A percentile compares a stretch with the other conserved stretches of the same genome.
phyloP scores from a whole-genome alignment of 2,888 invertebrate genomes.

The Byasa hedistus region DNA sequence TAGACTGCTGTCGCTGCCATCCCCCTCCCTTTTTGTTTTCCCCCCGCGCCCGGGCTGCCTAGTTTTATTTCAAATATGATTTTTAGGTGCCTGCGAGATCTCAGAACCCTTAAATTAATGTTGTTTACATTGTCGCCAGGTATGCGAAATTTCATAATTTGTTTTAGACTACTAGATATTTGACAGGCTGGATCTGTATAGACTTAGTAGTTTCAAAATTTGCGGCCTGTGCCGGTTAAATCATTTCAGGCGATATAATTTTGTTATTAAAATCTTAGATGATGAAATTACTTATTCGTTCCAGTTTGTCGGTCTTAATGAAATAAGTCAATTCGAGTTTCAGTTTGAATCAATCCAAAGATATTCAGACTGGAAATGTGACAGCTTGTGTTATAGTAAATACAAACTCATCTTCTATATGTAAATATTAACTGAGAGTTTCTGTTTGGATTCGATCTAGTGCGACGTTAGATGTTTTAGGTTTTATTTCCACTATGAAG shows the following conservation, averaged over 20 bases:
- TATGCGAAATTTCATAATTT: conserved; percentile 74
- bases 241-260: not conserved
- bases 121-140: conserved; percentile 81
- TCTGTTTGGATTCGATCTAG: conserved; percentile 34
- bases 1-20: conserved; percentile 75
- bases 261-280: not conserved
- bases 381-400: not conserved
- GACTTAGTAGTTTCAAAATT: too few relatives aligned
- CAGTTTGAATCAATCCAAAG: conserved; percentile 26
- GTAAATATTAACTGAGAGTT: conserved; percentile 19
- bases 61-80: conserved; percentile 73
- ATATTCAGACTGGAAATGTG: conserved; percentile 18
- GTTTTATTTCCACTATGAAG: conserved; percentile 31
- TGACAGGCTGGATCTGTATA: conserved; percentile 42
- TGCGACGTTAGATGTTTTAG: conserved; percentile 33
- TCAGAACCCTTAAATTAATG: conserved; percentile 74
- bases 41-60: conserved; percentile 74
- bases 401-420: not conserved
- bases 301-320: conserved; percentile 17
- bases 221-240: not conserved
- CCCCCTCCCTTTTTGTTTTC: conserved; percentile 70
- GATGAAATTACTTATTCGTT: conserved; percentile 1
- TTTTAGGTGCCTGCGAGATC: conserved; percentile 79
- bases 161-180: conserved; percentile 47
- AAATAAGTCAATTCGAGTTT: conserved; percentile 8